Conservation (phyloP, 2,797 vertebrate genomes). For the Gila robusta region DNA sequence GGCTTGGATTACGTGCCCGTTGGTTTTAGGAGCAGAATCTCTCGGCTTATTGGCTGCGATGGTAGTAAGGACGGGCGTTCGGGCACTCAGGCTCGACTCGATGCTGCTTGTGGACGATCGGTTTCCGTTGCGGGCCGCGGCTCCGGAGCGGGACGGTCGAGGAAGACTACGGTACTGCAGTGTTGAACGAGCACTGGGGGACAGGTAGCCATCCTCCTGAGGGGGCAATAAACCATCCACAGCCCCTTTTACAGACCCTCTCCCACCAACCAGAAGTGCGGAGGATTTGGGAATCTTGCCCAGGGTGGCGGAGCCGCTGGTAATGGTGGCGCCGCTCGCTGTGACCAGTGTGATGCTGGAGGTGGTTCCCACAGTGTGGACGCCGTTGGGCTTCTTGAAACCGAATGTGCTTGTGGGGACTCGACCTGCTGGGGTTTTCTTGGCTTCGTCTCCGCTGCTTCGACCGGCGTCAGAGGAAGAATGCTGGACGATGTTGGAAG, state of each 20-base stretch:
- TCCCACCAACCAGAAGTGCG: slow-evolving; percentile 82
- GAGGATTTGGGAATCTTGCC: slow-evolving; percentile 96
- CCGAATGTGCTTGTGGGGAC: slow-evolving; percentile 76
- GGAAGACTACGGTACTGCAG: slow-evolving; percentile 97
- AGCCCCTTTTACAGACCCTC: slow-evolving; percentile 67
- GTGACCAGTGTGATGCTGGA: slow-evolving; percentile 90
- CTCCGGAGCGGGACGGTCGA: slow-evolving; percentile 89
- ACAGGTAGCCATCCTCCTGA: slow-evolving; percentile 91
- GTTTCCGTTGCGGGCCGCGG: slow-evolving; percentile 88
- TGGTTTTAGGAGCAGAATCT: slow-evolving; percentile 77
- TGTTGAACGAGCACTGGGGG: slow-evolving; percentile 88
- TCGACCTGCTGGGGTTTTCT: slow-evolving; percentile 80
- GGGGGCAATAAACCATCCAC: slow-evolving; percentile 73
- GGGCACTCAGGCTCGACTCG: slow-evolving; percentile 90
- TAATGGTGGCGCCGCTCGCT: slow-evolving; percentile 92
- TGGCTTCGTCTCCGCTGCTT: slow-evolving; percentile 92
- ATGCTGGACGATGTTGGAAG: slow-evolving; percentile 87
- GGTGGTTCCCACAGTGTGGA: slow-evolving; percentile 73
- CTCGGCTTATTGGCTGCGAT: slow-evolving; percentile 75
- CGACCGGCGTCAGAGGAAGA: slow-evolving; percentile 92
- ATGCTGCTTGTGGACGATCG: slow-evolving; percentile 98
- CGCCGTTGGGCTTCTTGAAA: slow-evolving; percentile 83
- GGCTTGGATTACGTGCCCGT: slow-evolving; percentile 79
- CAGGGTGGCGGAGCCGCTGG: slow-evolving; percentile 93
- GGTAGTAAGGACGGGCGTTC: slow-evolving; percentile 70